These are phyloP conservation scores for Halcyon leucocephala DNA, from an alignment of 2,797 vertebrate genomes.

Conservation along the genomic window DNA sequence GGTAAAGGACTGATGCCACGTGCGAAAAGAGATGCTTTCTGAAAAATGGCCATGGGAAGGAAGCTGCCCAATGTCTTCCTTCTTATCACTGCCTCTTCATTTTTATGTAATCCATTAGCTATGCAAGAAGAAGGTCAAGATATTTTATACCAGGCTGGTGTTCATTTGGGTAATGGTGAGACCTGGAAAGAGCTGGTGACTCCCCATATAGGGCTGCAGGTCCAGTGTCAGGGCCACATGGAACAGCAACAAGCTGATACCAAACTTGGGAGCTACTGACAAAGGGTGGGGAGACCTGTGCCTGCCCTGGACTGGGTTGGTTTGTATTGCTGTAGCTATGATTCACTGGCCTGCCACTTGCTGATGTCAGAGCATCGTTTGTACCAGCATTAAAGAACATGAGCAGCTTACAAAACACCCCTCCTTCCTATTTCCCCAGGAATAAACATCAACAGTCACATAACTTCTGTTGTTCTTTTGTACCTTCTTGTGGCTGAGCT, in stretches of 20 bases:
- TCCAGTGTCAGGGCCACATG: not conserved
- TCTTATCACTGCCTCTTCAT: not conserved
- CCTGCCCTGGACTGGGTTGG: not conserved
- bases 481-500: slow-evolving; percentile 10
- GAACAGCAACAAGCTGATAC: not conserved
- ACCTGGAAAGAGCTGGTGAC: not conserved
- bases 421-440: slow-evolving; percentile 17
- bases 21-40: not conserved
- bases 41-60: not conserved
- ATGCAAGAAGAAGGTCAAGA: not conserved
- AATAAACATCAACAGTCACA: slow-evolving; percentile 11
- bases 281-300: not conserved
- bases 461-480: slow-evolving; percentile 9
- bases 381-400: not conserved
- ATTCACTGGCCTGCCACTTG: not conserved
- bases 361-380: not conserved
- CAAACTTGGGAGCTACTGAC: not conserved
- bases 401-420: not conserved
- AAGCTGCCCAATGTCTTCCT: not conserved
- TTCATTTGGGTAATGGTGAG: not conserved
- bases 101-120: not conserved
- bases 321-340: not conserved
- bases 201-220: not conserved
- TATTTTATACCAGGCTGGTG: not conserved
- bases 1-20: not conserved